Conservation (phyloP, 1,140 invertebrate species). For the Drosophila melanica region DNA sequence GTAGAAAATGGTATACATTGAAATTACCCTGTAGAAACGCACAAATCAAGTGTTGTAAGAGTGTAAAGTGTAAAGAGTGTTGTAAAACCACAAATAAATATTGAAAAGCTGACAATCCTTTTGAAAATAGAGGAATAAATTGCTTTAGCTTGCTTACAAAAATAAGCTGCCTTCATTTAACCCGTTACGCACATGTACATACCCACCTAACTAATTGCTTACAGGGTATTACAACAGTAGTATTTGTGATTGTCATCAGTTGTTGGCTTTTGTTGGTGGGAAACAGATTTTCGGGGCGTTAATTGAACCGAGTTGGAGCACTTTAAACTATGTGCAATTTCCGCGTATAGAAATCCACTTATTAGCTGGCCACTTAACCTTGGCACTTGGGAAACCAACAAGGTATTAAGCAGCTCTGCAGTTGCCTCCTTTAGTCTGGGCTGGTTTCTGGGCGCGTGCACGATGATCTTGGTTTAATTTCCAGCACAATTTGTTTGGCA, state of each 20-base stretch:
- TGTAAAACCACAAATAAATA: background rate
- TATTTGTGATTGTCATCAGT: constrained; percentile 49
- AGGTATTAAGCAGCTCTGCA: background rate
- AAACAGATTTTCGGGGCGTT: constrained; percentile 65
- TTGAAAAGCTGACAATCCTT: too few species aligned
- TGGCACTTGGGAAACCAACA: constrained; percentile 62
- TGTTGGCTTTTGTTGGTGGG: constrained; percentile 55
- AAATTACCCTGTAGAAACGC: constrained; percentile 7
- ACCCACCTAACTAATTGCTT: background rate
- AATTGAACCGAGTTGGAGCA: constrained; percentile 58
- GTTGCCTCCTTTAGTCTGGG: constrained; percentile 1
- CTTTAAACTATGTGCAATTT: constrained; percentile 57
- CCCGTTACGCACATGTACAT: background rate
- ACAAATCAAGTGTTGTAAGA: background rate
- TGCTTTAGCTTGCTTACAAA: too few species aligned
- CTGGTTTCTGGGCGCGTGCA: constrained; percentile 43
- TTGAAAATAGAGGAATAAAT: too few species aligned
- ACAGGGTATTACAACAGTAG: constrained; percentile 55
- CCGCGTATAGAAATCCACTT: constrained; percentile 61
- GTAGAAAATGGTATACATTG: background rate
- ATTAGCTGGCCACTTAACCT: constrained; percentile 51
- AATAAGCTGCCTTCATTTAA: too few species aligned
- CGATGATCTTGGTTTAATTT: constrained; percentile 63
- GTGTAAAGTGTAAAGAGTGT: background rate
- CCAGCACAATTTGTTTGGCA: constrained; percentile 58